Evolutionary conservation across 2,888 invertebrate genomes (phyloP).

Genomic region (Cheilosia scutellata): DNA sequence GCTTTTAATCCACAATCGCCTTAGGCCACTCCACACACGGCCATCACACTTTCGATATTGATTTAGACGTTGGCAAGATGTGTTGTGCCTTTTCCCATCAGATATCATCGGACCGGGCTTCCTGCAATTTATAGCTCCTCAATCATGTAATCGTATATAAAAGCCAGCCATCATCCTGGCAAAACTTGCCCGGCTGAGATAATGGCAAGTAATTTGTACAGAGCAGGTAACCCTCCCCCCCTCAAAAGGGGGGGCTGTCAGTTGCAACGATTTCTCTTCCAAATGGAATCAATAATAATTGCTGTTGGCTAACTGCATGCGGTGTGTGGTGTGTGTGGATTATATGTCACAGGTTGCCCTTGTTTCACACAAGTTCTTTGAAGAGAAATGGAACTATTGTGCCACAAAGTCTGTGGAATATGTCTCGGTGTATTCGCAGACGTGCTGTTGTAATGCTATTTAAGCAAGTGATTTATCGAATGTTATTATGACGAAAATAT

Average conservation of each 20-base stretch:
- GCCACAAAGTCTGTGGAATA: constrained; percentile 2
- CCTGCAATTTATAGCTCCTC: constrained; percentile 37
- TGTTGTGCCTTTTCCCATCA: constrained; percentile 1
- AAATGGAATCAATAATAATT: constrained; percentile 62
- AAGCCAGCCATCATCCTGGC: constrained; percentile 7
- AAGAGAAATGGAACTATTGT: constrained; percentile 37
- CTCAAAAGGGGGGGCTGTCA: constrained; percentile 28
- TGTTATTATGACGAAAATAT: background rate
- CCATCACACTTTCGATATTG: constrained; percentile 42
- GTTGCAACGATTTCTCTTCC: constrained; percentile 31
- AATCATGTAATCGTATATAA: constrained; percentile 46
- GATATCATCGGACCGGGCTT: constrained; percentile 26
- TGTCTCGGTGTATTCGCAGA: background rate
- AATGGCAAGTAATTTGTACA: constrained; percentile 48
- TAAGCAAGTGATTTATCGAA: background rate
- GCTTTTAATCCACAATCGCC: constrained; percentile 69
- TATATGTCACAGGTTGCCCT: constrained; percentile 21
- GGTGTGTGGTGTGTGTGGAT: constrained; percentile 9
- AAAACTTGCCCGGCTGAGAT: constrained; percentile 49
- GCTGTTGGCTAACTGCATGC: constrained; percentile 18
- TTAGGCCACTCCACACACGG: constrained; percentile 20
- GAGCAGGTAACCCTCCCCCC: background rate
- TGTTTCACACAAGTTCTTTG: constrained; percentile 2
- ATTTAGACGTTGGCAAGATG: constrained; percentile 26
- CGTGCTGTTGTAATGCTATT: background rate